A percentile compares a stretch with the other conserved stretches of the same genome.
Conservation (phyloP, 2,888 invertebrate species). For the Didymodactylos carnosus region DNA sequence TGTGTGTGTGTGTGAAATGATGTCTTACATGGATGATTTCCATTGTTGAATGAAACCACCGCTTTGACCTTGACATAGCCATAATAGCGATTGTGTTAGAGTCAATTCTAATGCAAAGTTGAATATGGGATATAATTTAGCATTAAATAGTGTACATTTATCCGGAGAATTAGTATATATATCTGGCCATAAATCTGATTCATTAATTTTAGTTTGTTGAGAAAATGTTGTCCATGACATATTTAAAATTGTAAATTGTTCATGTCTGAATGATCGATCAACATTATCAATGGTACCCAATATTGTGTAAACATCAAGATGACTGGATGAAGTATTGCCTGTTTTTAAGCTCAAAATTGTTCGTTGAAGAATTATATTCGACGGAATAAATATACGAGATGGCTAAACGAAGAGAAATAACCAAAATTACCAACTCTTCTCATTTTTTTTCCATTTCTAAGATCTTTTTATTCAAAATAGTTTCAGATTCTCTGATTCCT, state of each 20-base stretch:
- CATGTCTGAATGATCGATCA: not conserved
- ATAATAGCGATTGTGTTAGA: not conserved
- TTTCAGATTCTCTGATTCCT: too few species aligned
- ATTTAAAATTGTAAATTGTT: conserved; percentile 4
- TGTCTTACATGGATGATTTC: too few species aligned
- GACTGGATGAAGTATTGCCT: not conserved
- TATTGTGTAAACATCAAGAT: not conserved
- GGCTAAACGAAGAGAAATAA: not conserved
- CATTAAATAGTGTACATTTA: not conserved
- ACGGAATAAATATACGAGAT: not conserved
- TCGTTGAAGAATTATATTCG: not conserved
- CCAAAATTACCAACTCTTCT: not conserved
- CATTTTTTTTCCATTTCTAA: too few species aligned
- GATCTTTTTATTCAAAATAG: too few species aligned
- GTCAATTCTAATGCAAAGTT: not conserved
- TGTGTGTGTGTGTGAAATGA: too few species aligned
- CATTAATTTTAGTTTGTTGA: not conserved
- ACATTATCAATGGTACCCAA: conserved; percentile 5
- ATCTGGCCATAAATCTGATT: conserved; percentile 6
- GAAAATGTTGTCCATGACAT: not conserved
- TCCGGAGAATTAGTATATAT: not conserved
- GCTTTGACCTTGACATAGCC: too few species aligned
- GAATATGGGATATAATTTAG: not conserved
- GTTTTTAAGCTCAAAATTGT: not conserved
- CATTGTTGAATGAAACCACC: not conserved